phyloP scores from a whole-genome alignment of 2,888 invertebrate genomes.

The Platyscelio sp. region DNA sequence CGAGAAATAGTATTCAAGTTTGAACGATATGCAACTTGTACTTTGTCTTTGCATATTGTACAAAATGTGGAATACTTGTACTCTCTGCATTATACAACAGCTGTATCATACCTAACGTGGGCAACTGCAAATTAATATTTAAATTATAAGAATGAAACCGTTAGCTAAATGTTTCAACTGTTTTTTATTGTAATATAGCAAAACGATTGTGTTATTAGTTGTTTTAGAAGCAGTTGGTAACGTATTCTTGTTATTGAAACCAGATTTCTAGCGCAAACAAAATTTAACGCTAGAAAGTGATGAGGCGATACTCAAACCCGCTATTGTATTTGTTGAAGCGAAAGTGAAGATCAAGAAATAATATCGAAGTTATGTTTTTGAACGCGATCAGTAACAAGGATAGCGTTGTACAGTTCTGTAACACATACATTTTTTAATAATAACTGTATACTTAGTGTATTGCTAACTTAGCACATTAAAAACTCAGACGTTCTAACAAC shows the following conservation, averaged over 20 bases:
- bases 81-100: conserved; percentile 19
- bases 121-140: conserved; percentile 18
- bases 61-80: neutral
- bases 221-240: conserved; percentile 42
- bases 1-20: no score
- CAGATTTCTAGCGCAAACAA: neutral
- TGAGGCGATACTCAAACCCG: conserved; percentile 11
- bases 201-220: conserved; percentile 45
- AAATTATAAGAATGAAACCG: conserved; percentile 38
- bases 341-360: conserved; percentile 26
- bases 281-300: conserved; percentile 37
- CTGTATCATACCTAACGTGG: conserved; percentile 20
- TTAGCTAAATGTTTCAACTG: conserved; percentile 47
- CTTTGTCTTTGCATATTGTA: conserved; percentile 1
- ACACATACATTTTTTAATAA: conserved; percentile 45
- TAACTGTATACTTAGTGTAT: conserved; percentile 60
- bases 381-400: conserved; percentile 18
- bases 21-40: conserved; percentile 9
- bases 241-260: conserved; percentile 40
- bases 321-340: conserved; percentile 23
- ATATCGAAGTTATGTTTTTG: neutral
- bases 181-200: conserved; percentile 40
- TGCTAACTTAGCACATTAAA: conserved; percentile 63
- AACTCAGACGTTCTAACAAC: conserved; percentile 53
- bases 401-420: conserved; percentile 25